These are phyloP conservation scores for Aphis gossypii DNA, from an alignment of 1,140 invertebrate species.

Conservation along the genomic window DNA sequence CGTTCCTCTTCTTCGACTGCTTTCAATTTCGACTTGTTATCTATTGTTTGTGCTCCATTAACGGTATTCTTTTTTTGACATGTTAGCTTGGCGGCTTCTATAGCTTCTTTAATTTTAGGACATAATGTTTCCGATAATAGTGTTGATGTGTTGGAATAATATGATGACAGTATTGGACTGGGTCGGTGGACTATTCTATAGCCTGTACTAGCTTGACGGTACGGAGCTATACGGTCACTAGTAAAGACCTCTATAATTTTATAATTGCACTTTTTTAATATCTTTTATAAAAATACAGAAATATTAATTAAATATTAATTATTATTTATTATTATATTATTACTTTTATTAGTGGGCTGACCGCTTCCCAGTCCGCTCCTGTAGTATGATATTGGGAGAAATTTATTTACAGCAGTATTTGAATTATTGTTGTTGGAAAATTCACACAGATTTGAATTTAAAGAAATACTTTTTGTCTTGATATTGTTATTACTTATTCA, in stretches of 20 bases:
- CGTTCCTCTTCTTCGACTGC: constrained; percentile 89
- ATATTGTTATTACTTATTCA: not conserved
- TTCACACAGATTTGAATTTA: not conserved
- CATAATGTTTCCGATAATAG: constrained; percentile 70
- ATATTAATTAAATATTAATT: too few relatives aligned
- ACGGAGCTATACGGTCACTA: too few relatives aligned
- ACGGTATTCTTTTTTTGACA: constrained; percentile 66
- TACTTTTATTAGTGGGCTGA: too few relatives aligned
- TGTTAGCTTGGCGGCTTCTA: constrained; percentile 81
- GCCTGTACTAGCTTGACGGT: too few relatives aligned
- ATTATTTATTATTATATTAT: too few relatives aligned
- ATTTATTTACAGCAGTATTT: not conserved
- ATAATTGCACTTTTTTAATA: too few relatives aligned
- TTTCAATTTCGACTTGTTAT: constrained; percentile 90
- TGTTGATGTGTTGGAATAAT: not conserved
- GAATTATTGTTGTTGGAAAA: not conserved
- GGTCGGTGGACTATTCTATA: too few relatives aligned
- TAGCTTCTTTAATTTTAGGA: constrained; percentile 89
- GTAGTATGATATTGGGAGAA: not conserved
- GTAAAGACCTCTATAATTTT: too few relatives aligned
- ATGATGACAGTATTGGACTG: too few relatives aligned
- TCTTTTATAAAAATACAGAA: too few relatives aligned
- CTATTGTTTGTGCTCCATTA: constrained; percentile 74
- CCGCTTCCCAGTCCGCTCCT: too few relatives aligned
- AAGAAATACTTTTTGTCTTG: not conserved